These are phyloP conservation scores for Enteromius radiatus DNA, from an alignment of 2,797 vertebrate genomes.

Conservation along the genomic window DNA sequence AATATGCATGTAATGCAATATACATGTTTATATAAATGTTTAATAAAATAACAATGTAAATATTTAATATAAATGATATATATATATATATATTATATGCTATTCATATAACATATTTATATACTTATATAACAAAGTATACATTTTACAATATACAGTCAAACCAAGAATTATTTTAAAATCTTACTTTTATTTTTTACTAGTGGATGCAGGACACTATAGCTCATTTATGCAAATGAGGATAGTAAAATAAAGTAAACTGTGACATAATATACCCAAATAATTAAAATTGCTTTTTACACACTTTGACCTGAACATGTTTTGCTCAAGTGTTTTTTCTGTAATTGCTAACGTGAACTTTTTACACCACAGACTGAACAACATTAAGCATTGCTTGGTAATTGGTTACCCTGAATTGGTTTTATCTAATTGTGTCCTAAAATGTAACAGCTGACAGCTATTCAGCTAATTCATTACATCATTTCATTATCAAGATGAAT, in stretches of 20 bases:
- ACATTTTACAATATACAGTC: too few relatives aligned
- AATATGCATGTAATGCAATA: neutral
- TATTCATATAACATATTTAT: too few relatives aligned
- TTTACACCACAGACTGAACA: neutral
- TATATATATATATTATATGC: neutral
- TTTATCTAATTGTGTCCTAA: neutral
- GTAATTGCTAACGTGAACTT: neutral
- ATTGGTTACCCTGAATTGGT: neutral
- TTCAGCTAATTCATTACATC: neutral
- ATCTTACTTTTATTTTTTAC: neutral
- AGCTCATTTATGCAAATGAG: neutral
- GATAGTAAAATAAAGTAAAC: neutral
- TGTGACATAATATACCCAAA: too few relatives aligned
- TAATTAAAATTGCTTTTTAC: neutral
- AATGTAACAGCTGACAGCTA: neutral
- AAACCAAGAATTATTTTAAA: neutral
- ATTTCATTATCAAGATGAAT: neutral
- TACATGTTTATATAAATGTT: neutral
- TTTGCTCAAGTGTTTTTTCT: neutral
- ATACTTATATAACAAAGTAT: too few relatives aligned
- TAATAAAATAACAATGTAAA: neutral
- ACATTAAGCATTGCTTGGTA: neutral
- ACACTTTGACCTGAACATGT: neutral
- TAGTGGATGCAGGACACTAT: neutral
- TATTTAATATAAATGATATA: neutral